Conservation (phyloP, 1,140 invertebrate genomes). For the Ips typographus region DNA sequence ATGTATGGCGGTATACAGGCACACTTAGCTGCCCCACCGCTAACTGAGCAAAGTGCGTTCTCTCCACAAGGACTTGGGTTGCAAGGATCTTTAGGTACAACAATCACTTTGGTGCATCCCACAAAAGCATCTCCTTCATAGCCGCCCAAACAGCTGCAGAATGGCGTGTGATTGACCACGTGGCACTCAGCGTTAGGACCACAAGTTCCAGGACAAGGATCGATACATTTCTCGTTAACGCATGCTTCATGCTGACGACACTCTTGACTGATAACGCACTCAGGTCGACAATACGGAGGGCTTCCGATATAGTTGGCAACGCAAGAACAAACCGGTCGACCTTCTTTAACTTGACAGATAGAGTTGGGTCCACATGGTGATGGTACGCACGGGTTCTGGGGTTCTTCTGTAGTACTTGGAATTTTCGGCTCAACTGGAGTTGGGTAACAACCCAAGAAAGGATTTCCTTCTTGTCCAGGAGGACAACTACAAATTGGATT, state of each 20-base stretch:
- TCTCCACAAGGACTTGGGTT: constrained; percentile 79
- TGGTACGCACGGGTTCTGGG: constrained; percentile 71
- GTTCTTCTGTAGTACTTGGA: constrained; percentile 49
- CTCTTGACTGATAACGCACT: constrained; percentile 75
- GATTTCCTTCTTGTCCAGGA: constrained; percentile 74
- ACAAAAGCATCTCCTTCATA: constrained; percentile 79
- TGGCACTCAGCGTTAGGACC: constrained; percentile 77
- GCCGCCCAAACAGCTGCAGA: constrained; percentile 74
- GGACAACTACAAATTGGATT: constrained; percentile 81
- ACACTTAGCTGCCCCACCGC: constrained; percentile 69
- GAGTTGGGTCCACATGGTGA: constrained; percentile 85
- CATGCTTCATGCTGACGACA: constrained; percentile 74
- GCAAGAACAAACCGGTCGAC: constrained; percentile 77
- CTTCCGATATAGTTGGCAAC: constrained; percentile 72
- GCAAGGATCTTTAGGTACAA: constrained; percentile 63
- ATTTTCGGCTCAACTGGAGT: constrained; percentile 53
- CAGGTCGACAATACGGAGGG: constrained; percentile 72
- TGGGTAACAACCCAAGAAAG: constrained; percentile 70
- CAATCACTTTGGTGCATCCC: constrained; percentile 63
- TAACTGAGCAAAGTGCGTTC: constrained; percentile 73
- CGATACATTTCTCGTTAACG: constrained; percentile 75
- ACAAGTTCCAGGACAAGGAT: constrained; percentile 75
- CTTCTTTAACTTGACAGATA: constrained; percentile 77
- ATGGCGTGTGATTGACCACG: constrained; percentile 78
- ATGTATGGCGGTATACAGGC: constrained; percentile 83